Evolutionary conservation across 23 tunicate species (phyloP).

Genomic region (Halocynthia roretzi): DNA sequence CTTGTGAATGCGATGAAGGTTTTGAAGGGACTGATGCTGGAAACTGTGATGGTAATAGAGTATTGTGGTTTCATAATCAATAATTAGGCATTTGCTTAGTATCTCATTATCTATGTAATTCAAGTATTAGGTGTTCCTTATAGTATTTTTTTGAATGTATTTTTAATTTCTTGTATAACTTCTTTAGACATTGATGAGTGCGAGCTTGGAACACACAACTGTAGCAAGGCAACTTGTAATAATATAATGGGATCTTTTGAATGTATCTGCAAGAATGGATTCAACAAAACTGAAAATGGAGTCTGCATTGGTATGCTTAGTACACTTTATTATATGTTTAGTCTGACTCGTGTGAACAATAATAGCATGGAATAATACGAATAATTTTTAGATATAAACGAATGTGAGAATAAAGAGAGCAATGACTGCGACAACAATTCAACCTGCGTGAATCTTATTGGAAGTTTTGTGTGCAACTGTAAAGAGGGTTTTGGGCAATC

Average conservation of each 20-base stretch:
- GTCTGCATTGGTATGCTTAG: no score
- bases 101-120: no score
- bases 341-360: no score
- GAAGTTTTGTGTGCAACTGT: constrained; percentile 7
- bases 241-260: constrained; percentile 9
- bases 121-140: no score
- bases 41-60: constrained; percentile 20
- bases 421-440: not conserved
- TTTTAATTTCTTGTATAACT: not conserved
- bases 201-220: not conserved
- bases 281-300: no score
- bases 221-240: not conserved
- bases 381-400: constrained; percentile 10
- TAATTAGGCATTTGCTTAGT: no score
- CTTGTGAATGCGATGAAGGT: constrained; percentile 29
- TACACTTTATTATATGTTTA: no score
- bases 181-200: constrained; percentile 14
- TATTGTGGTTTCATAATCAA: not conserved
- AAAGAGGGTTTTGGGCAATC: constrained; percentile 13
- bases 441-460: constrained; percentile 15
- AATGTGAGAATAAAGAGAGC: constrained; percentile 11
- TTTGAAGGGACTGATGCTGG: constrained; percentile 22
- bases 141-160: not conserved
- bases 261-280: not conserved
- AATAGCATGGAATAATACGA: no score